Percentiles rank a stretch among this genome's conserved stretches.
Conservation (phyloP, 2,113 vertebrate species). For the Lepisosteus osseus region DNA sequence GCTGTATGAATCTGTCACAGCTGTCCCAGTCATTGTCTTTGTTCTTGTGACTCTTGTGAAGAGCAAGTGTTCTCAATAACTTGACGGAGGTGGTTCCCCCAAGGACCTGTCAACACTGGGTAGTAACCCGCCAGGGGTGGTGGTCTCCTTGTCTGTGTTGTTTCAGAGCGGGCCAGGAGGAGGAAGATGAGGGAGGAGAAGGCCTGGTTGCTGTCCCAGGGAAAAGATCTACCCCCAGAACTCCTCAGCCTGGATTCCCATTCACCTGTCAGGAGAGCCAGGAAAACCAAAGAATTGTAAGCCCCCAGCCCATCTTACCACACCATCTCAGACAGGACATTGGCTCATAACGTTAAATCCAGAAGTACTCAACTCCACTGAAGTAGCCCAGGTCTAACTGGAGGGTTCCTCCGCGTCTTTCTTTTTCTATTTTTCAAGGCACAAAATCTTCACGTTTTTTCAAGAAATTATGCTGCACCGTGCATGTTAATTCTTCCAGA, state of each 20-base stretch:
- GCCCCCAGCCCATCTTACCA: conserved; percentile 27
- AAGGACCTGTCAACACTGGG: no score
- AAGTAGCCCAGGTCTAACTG: neutral
- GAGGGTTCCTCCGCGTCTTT: neutral
- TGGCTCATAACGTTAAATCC: neutral
- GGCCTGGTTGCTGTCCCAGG: conserved; percentile 88
- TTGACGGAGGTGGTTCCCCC: no score
- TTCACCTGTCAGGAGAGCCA: conserved; percentile 76
- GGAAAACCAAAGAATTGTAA: conserved; percentile 84
- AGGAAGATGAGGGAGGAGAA: conserved; percentile 89
- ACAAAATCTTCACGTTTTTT: neutral
- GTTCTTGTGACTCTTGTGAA: no score
- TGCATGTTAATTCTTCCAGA: neutral
- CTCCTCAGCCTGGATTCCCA: conserved; percentile 83
- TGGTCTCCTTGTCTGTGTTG: no score
- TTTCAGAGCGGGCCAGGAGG: conserved; percentile 84
- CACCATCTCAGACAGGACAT: neutral
- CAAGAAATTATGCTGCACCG: no score
- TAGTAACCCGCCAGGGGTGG: no score
- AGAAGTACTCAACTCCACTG: neutral
- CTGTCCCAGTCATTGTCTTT: no score
- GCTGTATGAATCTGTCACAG: no score
- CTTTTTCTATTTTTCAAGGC: neutral
- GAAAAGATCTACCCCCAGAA: conserved; percentile 88
- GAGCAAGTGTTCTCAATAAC: no score